Conservation (phyloP, 1,140 invertebrate species). For the Bombus consobrinus region DNA sequence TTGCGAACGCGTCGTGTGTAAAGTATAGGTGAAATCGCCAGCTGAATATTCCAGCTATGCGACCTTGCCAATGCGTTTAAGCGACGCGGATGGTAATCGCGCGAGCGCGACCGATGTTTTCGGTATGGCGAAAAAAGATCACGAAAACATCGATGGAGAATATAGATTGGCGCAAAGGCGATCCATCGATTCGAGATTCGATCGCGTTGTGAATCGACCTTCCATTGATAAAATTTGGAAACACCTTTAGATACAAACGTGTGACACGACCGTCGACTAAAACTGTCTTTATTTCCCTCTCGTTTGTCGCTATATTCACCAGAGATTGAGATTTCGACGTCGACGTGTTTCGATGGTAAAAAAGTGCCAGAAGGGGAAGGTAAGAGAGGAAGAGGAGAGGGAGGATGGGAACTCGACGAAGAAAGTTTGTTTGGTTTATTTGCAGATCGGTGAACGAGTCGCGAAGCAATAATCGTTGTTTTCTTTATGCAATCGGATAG, state of each 20-base stretch:
- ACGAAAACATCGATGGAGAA: not conserved
- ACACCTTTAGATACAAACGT: not conserved
- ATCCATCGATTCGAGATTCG: not conserved
- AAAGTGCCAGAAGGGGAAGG: not conserved
- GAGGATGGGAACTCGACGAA: too few species aligned
- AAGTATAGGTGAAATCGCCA: not conserved
- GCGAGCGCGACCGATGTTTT: not conserved
- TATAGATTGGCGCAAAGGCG: not conserved
- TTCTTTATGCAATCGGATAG: not conserved
- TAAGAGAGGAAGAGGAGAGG: too few species aligned
- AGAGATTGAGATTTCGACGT: not conserved
- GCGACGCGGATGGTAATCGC: not conserved
- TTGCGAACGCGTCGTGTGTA: not conserved
- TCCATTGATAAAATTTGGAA: not conserved
- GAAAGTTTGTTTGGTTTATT: not conserved
- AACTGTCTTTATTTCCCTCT: not conserved
- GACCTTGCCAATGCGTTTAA: constrained; percentile 17
- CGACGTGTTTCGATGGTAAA: not conserved
- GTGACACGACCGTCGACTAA: not conserved
- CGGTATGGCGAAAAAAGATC: not conserved
- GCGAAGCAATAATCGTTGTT: not conserved
- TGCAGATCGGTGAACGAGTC: not conserved
- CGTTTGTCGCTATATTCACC: not conserved
- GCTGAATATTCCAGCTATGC: constrained; percentile 21
- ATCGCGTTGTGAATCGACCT: not conserved